Base-by-base conservation (phyloP, 1,140 invertebrate species). In the Drosophila nasuta region DNA sequence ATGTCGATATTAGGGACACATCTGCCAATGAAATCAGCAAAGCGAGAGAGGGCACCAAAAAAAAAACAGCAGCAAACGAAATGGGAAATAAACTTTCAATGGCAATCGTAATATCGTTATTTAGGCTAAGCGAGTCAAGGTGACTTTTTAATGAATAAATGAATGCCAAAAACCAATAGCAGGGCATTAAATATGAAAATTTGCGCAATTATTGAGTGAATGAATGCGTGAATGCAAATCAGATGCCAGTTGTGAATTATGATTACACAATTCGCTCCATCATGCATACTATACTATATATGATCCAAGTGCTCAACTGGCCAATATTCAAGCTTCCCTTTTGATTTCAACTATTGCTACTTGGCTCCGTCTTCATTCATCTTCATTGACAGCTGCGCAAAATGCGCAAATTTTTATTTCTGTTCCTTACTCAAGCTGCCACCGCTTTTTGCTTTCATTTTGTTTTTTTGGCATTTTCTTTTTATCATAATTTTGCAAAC, bases 1-100 rank as follows among this genome's bases (percentile, higher is more conserved):
- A 79, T 72, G 81, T 82, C 80, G 81, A 82, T 83, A 80, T 79
- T 74, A 41, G 48, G 80, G 66, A 17, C 81, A 76, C 80, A 82
- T 59, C 76, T 82, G 80, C 48, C 66, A 48, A 28, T 20, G 46
- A 64, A 49, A 68, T 15, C 17, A 13, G 11, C 41, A 65, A 74
- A 77, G 60, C 58, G 30, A 7, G 35, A 38, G 35, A 8, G 20
- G 20, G 10, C 6, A 10, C 6, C 11, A 8, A 33, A 33, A 33
- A 5, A 33, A 8, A 8, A 7, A 1, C 6, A 1, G 5, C 5
- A 33, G 7, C 30, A 33, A 25, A 25, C 20, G 30, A 33, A 38
- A 38, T 38, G 35, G 10, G 35, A 48, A 67, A 69, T 57, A 57
- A 17, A 69, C 48, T 69, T 74, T 56, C 68, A 74, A 69, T 69